Evolutionary conservation across 2,888 invertebrate genomes (phyloP).

Genomic region (Lasius platythorax): DNA sequence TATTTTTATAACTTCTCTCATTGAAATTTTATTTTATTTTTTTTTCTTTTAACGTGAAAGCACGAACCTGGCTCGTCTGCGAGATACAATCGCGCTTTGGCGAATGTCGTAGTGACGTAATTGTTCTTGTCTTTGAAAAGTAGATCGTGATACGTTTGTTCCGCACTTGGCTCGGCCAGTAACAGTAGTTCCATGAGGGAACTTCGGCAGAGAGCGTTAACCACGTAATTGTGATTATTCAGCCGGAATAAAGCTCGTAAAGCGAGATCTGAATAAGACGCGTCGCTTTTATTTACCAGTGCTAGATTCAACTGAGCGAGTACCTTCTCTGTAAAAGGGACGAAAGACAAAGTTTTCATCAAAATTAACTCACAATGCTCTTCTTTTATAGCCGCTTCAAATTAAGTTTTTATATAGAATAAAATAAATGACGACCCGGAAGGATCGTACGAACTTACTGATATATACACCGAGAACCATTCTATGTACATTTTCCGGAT

Average conservation of each 20-base stretch:
- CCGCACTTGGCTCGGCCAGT: slow-evolving; percentile 94
- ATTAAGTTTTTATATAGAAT: neutral
- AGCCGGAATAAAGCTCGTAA: slow-evolving; percentile 96
- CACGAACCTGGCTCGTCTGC: slow-evolving; percentile 82
- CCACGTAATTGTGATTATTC: slow-evolving; percentile 97
- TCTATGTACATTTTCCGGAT: slow-evolving; percentile 88
- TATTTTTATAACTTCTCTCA: slow-evolving; percentile 2
- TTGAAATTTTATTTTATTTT: neutral
- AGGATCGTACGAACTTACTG: slow-evolving; percentile 88
- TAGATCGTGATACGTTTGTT: slow-evolving; percentile 94
- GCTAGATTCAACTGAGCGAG: slow-evolving; percentile 96
- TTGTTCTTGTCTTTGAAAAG: slow-evolving; percentile 80
- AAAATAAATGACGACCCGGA: neutral
- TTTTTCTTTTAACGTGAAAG: neutral
- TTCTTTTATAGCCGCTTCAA: slow-evolving; percentile 4
- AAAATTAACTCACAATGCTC: neutral
- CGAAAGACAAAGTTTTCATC: slow-evolving; percentile 34
- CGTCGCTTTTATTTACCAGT: slow-evolving; percentile 95
- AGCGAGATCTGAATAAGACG: slow-evolving; percentile 93
- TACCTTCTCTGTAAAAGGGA: slow-evolving; percentile 90
- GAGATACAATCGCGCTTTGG: slow-evolving; percentile 80
- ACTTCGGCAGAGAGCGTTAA: slow-evolving; percentile 96
- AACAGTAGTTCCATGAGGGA: slow-evolving; percentile 93
- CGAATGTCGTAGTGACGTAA: slow-evolving; percentile 82
- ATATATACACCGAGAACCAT: slow-evolving; percentile 93